Evolutionary conservation across 2,797 vertebrate species (phyloP), one percentile per base, ranked within the genome.

Genomic region (Crocidura indochinensis): DNA sequence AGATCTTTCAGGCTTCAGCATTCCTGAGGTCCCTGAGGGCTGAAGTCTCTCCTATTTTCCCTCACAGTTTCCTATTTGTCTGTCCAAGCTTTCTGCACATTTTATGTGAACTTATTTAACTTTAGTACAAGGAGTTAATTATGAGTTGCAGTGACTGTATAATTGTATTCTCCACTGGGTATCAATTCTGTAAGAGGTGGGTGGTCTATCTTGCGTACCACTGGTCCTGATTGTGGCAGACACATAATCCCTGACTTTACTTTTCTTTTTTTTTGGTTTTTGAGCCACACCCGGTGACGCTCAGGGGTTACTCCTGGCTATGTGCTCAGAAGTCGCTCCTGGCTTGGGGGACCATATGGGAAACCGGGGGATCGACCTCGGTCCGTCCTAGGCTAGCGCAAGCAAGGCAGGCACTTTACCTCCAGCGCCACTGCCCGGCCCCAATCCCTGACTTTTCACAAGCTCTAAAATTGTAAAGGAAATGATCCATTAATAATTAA

Each of bases 91-190:
- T 38, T 77, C 60, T 24, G 49, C 49, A 38, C 29, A 60, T 65
- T 90, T 62, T 72, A 72, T 77, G 56, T 83, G 26, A 79, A 75
- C 29, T 68, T n/a, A 80, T 77, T 60, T 22, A 8, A 60, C 56
- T 60, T 17, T 20, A 60, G 6, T 20, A 60, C 56, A 60, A 60
- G 56, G 56, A 19, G 15, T 60, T 20, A 60, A 20, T 20, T 20
- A 60, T 60, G 4, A 60, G 17, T 20, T 60, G 56, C 56, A 60
- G 22, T 20, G 56, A 60, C 17, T 20, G 15, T 60, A 20, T 20
- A 82, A 62, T 12, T 69, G 38, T 44, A 22, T 84, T 91, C 29
- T 56, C 46, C 62, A 69, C 31, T 51, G 74, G n/a, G 38, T 29
- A 51, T 12, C 64, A 53, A 90, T n/a, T 84, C 46, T 38, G 19